Conservation (phyloP, 37 sponge, comb jelly and placozoan genomes). For the Crambe crambe region DNA sequence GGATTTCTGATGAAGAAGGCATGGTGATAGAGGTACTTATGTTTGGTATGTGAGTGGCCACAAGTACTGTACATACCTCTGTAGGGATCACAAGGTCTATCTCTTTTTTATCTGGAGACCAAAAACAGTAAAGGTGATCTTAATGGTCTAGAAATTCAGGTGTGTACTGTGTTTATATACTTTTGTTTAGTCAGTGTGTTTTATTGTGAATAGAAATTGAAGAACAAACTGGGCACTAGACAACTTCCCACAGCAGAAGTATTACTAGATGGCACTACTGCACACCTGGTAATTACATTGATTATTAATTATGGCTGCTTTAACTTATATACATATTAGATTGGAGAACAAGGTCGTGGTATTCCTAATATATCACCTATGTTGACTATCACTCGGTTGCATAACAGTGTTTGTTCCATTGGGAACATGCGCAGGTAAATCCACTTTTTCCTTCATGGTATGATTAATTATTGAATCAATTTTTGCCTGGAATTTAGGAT, state of each 20-base stretch:
- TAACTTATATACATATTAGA: conserved; percentile 10
- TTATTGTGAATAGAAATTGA: too few relatives aligned
- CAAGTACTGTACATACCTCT: background rate
- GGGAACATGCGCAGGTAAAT: conserved; percentile 72
- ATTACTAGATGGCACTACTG: conserved; percentile 75
- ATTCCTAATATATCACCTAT: conserved; percentile 77
- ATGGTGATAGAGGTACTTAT: conserved; percentile 30
- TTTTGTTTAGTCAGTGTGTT: too few relatives aligned
- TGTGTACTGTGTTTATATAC: too few relatives aligned
- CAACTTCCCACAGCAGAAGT: conserved; percentile 98
- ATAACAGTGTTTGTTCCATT: conserved; percentile 82
- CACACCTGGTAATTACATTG: conserved; percentile 36
- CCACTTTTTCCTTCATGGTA: background rate
- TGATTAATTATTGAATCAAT: background rate
- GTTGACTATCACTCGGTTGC: conserved; percentile 89
- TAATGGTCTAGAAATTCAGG: conserved; percentile 71
- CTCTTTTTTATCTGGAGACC: conserved; percentile 84
- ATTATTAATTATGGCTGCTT: background rate
- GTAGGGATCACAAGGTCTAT: conserved; percentile 65
- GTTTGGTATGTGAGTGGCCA: background rate
- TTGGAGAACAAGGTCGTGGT: conserved; percentile 67
- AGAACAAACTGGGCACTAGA: conserved; percentile 94
- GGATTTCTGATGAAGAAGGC: conserved; percentile 50
- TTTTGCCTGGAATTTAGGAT: conserved; percentile 32
- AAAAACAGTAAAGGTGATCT: conserved; percentile 26